phyloP scores from a whole-genome alignment of 2,113 vertebrate genomes.

The Rhinopomastus cyanomelas region DNA sequence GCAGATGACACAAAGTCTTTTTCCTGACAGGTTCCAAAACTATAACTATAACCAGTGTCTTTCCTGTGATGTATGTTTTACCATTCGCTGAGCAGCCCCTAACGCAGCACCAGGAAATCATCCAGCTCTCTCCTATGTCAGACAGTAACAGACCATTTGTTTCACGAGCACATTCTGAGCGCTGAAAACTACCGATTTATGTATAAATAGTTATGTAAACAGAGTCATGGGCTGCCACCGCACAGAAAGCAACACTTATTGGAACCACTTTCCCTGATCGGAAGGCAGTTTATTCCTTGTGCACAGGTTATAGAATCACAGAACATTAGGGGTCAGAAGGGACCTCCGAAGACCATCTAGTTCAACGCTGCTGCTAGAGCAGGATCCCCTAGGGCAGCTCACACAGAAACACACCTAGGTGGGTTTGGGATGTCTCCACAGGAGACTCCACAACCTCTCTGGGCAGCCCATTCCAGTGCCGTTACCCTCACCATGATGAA shows the following conservation, averaged over 20 bases:
- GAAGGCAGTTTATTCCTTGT: background rate
- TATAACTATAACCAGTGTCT: rapidly evolving
- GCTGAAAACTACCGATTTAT: background rate
- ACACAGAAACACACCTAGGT: too few species aligned
- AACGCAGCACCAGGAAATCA: background rate
- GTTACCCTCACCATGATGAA: too few species aligned
- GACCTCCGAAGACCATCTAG: too few species aligned
- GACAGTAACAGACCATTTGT: rapidly evolving
- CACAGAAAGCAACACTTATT: background rate
- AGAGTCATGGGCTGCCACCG: background rate
- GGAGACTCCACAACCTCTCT: too few species aligned
- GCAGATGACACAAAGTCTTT: background rate
- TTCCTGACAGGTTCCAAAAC: background rate
- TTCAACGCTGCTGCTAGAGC: too few species aligned
- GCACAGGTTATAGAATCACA: too few species aligned
- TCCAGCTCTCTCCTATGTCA: rapidly evolving
- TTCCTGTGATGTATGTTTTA: rapidly evolving
- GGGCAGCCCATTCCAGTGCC: too few species aligned
- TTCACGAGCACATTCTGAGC: background rate
- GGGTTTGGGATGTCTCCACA: too few species aligned
- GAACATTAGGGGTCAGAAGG: too few species aligned
- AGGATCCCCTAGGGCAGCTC: too few species aligned
- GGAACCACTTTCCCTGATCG: background rate
- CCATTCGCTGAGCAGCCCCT: background rate
- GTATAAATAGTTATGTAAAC: background rate